A percentile compares a stretch with the other conserved stretches of the same genome.
Evolutionary conservation across 2,113 vertebrate species (phyloP).

Genomic region (Takifugu bimaculatus): DNA sequence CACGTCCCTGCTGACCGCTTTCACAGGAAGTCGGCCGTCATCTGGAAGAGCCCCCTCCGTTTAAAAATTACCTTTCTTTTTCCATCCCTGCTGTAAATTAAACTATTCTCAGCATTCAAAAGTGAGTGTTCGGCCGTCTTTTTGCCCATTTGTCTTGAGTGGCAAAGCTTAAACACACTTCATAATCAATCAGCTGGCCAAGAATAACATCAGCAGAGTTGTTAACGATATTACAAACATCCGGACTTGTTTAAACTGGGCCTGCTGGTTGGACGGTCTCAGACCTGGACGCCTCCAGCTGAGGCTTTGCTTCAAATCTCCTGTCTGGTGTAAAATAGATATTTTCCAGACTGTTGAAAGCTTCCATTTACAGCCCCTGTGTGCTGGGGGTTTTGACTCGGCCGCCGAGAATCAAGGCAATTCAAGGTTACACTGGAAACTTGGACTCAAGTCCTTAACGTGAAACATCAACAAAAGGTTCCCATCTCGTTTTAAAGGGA

Average conservation of each 20-base stretch:
- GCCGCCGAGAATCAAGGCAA: no score
- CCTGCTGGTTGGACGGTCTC: slow-evolving; percentile 9
- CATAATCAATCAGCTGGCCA: slow-evolving; percentile 54
- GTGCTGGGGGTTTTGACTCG: no score
- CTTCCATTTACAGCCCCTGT: no score
- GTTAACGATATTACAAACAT: slow-evolving; percentile 61
- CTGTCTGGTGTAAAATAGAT: no score
- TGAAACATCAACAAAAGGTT: no score
- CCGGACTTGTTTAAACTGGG: slow-evolving; percentile 40
- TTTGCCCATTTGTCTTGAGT: slow-evolving; percentile 16
- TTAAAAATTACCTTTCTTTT: background rate
- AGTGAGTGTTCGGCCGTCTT: background rate
- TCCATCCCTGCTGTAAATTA: background rate
- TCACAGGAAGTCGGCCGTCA: background rate
- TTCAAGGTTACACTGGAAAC: background rate
- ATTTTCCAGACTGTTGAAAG: no score
- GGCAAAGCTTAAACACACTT: slow-evolving; percentile 39
- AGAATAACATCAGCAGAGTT: slow-evolving; percentile 46
- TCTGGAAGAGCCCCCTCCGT: background rate
- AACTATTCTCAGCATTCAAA: background rate
- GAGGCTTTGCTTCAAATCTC: background rate
- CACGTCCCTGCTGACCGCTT: slow-evolving; percentile 1
- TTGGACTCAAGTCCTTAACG: background rate
- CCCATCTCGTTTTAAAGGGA: no score
- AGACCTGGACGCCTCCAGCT: background rate